Evolutionary conservation across 2,797 vertebrate genomes (phyloP).

Genomic region (Sebastes iracundus): DNA sequence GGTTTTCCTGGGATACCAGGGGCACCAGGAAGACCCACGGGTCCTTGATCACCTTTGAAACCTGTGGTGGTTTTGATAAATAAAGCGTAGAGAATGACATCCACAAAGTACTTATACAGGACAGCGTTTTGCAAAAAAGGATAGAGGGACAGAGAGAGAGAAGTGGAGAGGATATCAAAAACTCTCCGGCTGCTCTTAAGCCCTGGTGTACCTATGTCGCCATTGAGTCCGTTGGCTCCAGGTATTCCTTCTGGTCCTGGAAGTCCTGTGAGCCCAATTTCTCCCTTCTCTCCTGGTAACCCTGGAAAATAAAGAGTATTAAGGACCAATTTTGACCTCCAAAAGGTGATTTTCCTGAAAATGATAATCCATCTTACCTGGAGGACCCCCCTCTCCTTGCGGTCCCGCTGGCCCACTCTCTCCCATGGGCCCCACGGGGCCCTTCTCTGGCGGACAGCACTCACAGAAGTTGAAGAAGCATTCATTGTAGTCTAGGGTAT

Average conservation of each 20-base stretch:
- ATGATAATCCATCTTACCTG: slow-evolving; percentile 56
- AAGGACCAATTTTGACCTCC: not conserved
- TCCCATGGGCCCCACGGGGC: slow-evolving; percentile 81
- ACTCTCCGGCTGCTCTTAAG: slow-evolving; percentile 11
- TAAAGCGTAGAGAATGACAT: slow-evolving; percentile 45
- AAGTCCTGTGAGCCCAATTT: slow-evolving; percentile 81
- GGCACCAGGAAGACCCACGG: slow-evolving; percentile 82
- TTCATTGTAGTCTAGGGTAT: slow-evolving; percentile 86
- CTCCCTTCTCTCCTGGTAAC: slow-evolving; percentile 85
- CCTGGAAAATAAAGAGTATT: slow-evolving; percentile 72
- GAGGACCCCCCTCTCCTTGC: slow-evolving; percentile 64
- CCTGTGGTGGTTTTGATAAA: slow-evolving; percentile 79
- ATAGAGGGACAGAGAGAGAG: slow-evolving; percentile 11
- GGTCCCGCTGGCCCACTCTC: slow-evolving; percentile 66
- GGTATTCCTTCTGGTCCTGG: slow-evolving; percentile 79
- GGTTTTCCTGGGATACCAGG: slow-evolving; percentile 89
- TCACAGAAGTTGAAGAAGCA: slow-evolving; percentile 95
- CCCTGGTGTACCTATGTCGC: slow-evolving; percentile 77
- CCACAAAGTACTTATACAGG: slow-evolving; percentile 38
- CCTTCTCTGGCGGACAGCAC: slow-evolving; percentile 87
- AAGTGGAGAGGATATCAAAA: slow-evolving; percentile 29
- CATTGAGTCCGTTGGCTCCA: slow-evolving; percentile 77
- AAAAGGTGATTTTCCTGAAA: not conserved
- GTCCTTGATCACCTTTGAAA: slow-evolving; percentile 89
- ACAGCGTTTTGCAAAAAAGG: slow-evolving; percentile 32